A percentile compares a stretch with the other conserved stretches of the same genome.
These are phyloP conservation scores for Hydropotes inermis DNA, from an alignment of 2,113 vertebrate species.

Conservation along the genomic window DNA sequence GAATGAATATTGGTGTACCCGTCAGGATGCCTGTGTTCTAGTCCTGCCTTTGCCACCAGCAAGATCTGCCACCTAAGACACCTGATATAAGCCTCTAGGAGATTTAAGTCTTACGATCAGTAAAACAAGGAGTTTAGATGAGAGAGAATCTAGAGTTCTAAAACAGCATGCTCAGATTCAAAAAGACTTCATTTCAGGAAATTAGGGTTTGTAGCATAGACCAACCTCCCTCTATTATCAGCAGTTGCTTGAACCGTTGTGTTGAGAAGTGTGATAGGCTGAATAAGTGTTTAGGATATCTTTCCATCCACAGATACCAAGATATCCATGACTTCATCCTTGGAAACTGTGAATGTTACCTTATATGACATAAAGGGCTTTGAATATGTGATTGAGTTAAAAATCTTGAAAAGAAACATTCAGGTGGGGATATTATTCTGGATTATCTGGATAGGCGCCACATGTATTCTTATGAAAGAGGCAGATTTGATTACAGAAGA, in stretches of 20 bases:
- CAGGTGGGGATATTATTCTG: neutral
- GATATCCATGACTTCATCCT: neutral
- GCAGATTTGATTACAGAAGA: neutral
- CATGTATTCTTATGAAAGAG: neutral
- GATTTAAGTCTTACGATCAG: neutral
- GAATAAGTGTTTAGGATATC: neutral
- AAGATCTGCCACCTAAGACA: neutral
- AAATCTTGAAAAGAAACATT: neutral
- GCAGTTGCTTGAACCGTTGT: neutral
- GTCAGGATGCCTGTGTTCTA: neutral
- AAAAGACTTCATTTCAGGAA: neutral
- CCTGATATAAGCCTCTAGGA: neutral
- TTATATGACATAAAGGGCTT: neutral
- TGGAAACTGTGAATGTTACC: neutral
- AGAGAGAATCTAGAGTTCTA: neutral
- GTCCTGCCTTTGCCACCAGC: neutral
- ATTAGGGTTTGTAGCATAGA: neutral
- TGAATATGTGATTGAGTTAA: neutral
- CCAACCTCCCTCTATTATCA: neutral
- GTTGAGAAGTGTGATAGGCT: neutral
- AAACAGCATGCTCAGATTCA: neutral
- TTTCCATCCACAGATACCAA: neutral
- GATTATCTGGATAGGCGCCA: neutral
- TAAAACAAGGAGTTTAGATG: neutral
- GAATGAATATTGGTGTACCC: neutral